Percentiles rank a stretch among this genome's conserved stretches.
These are phyloP conservation scores for Pachypeltis micranthus DNA, from an alignment of 1,140 invertebrate species.

Conservation along the genomic window DNA sequence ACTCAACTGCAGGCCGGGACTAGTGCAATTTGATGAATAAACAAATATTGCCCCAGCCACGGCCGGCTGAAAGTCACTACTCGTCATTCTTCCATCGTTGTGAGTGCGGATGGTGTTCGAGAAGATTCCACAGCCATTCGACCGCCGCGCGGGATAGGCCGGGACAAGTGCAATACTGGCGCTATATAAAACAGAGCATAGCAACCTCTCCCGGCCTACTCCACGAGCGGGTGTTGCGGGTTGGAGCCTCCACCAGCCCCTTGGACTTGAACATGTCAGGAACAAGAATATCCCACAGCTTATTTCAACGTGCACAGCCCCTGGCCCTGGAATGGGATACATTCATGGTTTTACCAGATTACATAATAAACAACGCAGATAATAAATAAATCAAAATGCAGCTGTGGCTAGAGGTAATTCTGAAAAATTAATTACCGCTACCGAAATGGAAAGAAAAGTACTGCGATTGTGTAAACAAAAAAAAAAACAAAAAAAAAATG, in stretches of 20 bases:
- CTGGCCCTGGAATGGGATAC: not conserved
- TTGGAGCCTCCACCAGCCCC: no score
- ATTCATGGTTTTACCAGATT: not conserved
- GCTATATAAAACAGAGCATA: not conserved
- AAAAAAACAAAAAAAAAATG: no score
- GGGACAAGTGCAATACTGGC: constrained; percentile 20
- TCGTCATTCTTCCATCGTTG: no score
- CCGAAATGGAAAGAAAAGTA: no score
- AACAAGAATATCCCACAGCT: not conserved
- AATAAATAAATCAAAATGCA: not conserved
- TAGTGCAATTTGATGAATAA: constrained; percentile 18
- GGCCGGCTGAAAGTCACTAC: constrained; percentile 5
- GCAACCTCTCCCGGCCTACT: constrained; percentile 12
- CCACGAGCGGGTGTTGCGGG: constrained; percentile 8
- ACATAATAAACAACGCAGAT: not conserved
- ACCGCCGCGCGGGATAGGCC: constrained; percentile 16
- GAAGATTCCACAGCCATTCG: no score
- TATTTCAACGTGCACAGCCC: not conserved
- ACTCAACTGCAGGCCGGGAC: constrained; percentile 18
- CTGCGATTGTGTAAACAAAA: no score
- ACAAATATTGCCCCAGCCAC: constrained; percentile 16
- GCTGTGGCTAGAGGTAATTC: no score
- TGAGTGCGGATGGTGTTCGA: no score
- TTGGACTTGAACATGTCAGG: not conserved
- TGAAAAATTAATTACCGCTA: no score